phyloP scores from a whole-genome alignment of 53 echinoderm and acorn worm species.

The Hippasteria phrygiana region DNA sequence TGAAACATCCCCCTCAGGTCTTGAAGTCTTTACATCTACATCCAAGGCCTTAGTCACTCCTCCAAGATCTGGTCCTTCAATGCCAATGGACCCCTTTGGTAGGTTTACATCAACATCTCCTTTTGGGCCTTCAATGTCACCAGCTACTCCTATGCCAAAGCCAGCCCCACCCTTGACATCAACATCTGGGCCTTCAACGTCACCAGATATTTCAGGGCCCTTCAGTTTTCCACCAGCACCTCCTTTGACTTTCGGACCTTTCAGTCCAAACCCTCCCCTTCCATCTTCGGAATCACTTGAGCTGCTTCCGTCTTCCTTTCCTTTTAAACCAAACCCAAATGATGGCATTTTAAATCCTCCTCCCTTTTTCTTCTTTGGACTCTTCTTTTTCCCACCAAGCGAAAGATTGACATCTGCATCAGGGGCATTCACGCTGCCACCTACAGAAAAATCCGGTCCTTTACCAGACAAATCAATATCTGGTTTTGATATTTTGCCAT shows the following conservation, averaged over 20 bases:
- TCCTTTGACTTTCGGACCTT: constrained; percentile 56
- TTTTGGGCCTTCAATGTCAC: constrained; percentile 46
- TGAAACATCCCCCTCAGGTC: constrained; percentile 31
- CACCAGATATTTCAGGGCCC: constrained; percentile 24
- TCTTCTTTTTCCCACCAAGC: constrained; percentile 52
- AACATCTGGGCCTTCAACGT: constrained; percentile 53
- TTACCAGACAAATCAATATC: constrained; percentile 39
- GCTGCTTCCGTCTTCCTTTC: constrained; percentile 56
- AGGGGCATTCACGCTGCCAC: constrained; percentile 55
- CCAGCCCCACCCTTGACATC: constrained; percentile 48
- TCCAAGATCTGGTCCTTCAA: constrained; percentile 57
- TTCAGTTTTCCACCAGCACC: constrained; percentile 43
- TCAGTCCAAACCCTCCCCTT: constrained; percentile 46
- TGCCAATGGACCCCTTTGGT: background rate
- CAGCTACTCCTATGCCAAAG: constrained; percentile 48
- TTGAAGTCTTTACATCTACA: constrained; percentile 62
- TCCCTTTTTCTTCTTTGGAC: constrained; percentile 63
- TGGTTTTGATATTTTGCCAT: constrained; percentile 52
- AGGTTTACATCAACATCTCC: constrained; percentile 11
- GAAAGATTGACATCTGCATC: constrained; percentile 62
- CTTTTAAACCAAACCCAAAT: constrained; percentile 66
- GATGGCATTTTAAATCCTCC: constrained; percentile 66
- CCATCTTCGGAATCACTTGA: constrained; percentile 59
- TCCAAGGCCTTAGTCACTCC: constrained; percentile 54
- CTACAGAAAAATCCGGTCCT: constrained; percentile 43